A percentile compares a stretch with the other conserved stretches of the same genome.
Conservation (phyloP, 2,888 invertebrate genomes). For the Elysia crispata region DNA sequence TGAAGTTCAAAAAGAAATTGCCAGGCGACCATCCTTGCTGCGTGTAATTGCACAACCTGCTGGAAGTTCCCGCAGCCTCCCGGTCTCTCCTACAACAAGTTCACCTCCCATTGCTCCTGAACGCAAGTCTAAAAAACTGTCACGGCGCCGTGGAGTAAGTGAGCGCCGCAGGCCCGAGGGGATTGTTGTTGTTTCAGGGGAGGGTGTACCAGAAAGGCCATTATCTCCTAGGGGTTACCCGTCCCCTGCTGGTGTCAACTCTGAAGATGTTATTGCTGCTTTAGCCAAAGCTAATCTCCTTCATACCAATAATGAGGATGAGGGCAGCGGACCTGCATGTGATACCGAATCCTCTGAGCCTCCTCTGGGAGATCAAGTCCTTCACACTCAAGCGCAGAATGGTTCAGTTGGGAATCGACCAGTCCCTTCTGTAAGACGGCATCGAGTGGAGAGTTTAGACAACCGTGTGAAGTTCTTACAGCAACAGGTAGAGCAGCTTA, state of each 20-base stretch:
- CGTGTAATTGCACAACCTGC: neutral
- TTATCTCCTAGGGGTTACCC: neutral
- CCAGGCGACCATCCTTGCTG: neutral
- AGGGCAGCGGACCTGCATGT: neutral
- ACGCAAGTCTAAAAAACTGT: slow-evolving; percentile 47
- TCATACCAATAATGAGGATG: neutral
- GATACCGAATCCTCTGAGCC: neutral
- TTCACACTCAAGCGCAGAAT: neutral
- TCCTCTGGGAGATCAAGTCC: neutral
- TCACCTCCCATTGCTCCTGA: slow-evolving; percentile 45
- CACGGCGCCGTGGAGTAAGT: slow-evolving; percentile 11
- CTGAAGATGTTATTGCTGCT: slow-evolving; percentile 46
- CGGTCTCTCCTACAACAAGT: slow-evolving; percentile 2
- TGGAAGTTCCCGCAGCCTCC: slow-evolving; percentile 18
- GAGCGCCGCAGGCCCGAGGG: slow-evolving; percentile 30
- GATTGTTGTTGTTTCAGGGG: neutral
- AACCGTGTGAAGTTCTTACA: slow-evolving; percentile 17
- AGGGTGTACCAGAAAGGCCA: neutral
- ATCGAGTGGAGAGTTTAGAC: neutral
- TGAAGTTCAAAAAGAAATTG: slow-evolving; percentile 7
- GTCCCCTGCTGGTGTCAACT: slow-evolving; percentile 24
- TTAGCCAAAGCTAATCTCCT: slow-evolving; percentile 12
- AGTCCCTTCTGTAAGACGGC: no score
- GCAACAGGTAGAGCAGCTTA: slow-evolving; percentile 51
- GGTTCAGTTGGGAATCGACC: neutral